phyloP scores from a whole-genome alignment of 2,888 invertebrate genomes.

The Pseudeuparius sepicola region DNA sequence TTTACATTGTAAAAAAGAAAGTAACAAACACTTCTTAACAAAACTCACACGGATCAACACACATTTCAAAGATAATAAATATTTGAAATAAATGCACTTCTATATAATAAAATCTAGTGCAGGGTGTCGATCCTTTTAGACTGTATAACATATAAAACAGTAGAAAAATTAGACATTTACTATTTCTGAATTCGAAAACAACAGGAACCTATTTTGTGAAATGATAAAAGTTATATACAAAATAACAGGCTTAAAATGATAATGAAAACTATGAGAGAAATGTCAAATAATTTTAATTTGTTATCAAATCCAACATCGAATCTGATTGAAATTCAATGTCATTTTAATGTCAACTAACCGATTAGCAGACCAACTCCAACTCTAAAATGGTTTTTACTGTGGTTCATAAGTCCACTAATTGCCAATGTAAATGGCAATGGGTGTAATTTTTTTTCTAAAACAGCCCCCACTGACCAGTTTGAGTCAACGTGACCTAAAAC shows the following conservation, averaged over 20 bases:
- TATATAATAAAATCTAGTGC: constrained; percentile 17
- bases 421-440: constrained; percentile 92
- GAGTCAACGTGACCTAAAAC: constrained; percentile 78
- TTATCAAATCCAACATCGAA: too few species aligned
- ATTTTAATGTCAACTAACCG: constrained; percentile 49
- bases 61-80: constrained; percentile 18
- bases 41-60: constrained; percentile 14
- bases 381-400: constrained; percentile 83
- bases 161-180: constrained; percentile 9
- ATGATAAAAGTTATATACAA: too few species aligned
- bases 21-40: constrained; percentile 21
- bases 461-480: constrained; percentile 88
- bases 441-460: constrained; percentile 85
- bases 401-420: constrained; percentile 86
- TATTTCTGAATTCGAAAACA: constrained; percentile 13
- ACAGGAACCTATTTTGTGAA: too few species aligned
- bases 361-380: constrained; percentile 92
- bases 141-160: constrained; percentile 7
- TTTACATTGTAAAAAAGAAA: constrained; percentile 28
- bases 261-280: too few species aligned
- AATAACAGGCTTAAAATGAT: too few species aligned
- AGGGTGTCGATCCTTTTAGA: constrained; percentile 18
- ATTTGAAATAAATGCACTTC: constrained; percentile 18
- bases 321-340: too few species aligned
- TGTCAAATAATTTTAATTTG: too few species aligned